phyloP scores from a whole-genome alignment of 2,113 vertebrate species.

The Tachuris rubrigastra region DNA sequence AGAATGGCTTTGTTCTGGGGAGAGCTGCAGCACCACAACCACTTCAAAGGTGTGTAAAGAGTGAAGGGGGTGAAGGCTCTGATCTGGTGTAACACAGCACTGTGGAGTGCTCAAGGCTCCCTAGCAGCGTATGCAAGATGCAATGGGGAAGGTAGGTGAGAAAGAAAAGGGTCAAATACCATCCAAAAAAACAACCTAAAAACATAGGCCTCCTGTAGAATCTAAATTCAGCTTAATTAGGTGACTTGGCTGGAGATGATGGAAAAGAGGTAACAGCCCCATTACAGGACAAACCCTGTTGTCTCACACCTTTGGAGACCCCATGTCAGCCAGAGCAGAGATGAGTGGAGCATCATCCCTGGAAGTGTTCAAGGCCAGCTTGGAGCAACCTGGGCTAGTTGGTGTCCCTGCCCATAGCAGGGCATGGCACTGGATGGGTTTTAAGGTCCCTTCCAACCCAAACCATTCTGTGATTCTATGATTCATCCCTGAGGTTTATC shows the following conservation, averaged over 20 bases:
- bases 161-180: background rate
- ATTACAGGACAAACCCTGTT: background rate
- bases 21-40: background rate
- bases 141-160: background rate
- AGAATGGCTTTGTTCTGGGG: constrained; percentile 13
- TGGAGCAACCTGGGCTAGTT: background rate
- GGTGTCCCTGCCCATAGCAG: background rate
- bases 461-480: background rate
- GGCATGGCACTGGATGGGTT: background rate
- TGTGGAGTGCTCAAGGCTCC: rapidly evolving
- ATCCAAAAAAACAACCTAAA: background rate
- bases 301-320: background rate
- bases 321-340: background rate
- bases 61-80: background rate
- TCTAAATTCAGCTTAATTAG: background rate
- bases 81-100: background rate
- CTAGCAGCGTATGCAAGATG: rapidly evolving
- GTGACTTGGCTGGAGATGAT: background rate
- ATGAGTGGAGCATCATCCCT: background rate
- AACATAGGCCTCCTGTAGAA: background rate
- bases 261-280: background rate
- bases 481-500: background rate
- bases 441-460: background rate
- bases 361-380: background rate
- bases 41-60: background rate